Base-by-base conservation (phyloP, 2,113 vertebrate genomes). In the Maccullochella peelii region DNA sequence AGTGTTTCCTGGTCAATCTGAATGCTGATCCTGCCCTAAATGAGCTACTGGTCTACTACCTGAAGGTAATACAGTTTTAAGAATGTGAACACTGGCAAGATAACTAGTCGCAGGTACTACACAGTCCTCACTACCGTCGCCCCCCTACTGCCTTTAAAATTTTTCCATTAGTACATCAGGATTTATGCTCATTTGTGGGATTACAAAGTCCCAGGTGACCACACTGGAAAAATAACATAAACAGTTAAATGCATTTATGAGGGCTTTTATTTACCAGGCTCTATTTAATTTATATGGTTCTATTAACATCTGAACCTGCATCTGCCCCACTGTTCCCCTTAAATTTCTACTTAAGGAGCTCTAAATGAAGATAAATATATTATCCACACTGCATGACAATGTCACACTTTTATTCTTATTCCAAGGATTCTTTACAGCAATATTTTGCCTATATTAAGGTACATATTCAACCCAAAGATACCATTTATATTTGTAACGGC, bases 1-100 rank as follows among this genome's bases (percentile, higher is more conserved):
- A 99, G 81, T 98, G 97, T 91, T 99, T 98, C 78, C 92, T 99
- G 67, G 98, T 99, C 85, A 99, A 99, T 92, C 95, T 99, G 75
- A 99, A 99, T 20, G 98, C 98, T 0, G 98, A 99, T 82, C 98
- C 98, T 72, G 98, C 98, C 0, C 96, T 99, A 47, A 99, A 99
- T 1, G 98, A 99, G 90, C 97, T 99, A 27, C 93, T 99, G 82
- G 98, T 99, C 80, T 99, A 99, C 87, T 99, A 99, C 89, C 95
- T 99, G 88, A 99, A 99, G 97, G 98, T 99, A 88, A 93, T 9
- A 10, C 20, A 38, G 27, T 15, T 66, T 73, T 52, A 38, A 47
- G 7, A 33, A 27, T 50, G n/a, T 68, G 11, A 55, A 47, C 5
- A 25, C 42, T 49, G 27, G 57, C 16, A 44, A 33, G 2, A 30